Evolutionary conservation across 2,113 vertebrate species (phyloP).

Genomic region (Nycticryphes semicollaris): DNA sequence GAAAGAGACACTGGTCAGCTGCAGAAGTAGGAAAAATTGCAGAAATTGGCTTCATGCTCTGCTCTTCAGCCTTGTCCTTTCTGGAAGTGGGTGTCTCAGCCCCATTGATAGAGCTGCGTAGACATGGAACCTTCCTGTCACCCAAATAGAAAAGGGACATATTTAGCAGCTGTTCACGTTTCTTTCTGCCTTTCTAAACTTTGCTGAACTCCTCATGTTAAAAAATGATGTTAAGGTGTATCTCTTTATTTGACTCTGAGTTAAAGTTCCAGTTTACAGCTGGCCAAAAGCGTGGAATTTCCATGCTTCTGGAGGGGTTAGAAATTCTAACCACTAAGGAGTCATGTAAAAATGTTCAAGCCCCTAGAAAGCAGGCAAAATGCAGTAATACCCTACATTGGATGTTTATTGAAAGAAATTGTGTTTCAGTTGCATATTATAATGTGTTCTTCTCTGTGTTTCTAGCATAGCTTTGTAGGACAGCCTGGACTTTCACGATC

Average conservation of each 20-base stretch:
- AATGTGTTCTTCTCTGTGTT: neutral
- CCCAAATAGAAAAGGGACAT: neutral
- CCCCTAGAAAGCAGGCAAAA: neutral
- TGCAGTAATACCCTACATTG: rapidly evolving
- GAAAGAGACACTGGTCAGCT: neutral
- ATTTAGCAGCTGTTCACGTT: neutral
- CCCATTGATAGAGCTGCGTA: neutral
- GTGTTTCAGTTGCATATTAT: rapidly evolving
- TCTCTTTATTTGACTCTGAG: neutral
- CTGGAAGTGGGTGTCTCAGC: neutral
- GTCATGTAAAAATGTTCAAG: neutral
- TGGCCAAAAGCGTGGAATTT: rapidly evolving
- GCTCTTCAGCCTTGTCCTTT: neutral
- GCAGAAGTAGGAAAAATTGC: neutral
- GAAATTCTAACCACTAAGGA: rapidly evolving
- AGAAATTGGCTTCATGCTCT: neutral
- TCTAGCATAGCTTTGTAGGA: conserved; percentile 87
- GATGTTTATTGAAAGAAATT: neutral
- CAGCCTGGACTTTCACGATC: conserved; percentile 87
- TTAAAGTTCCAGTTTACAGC: neutral
- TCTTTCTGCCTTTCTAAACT: neutral
- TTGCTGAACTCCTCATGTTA: neutral
- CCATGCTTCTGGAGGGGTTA: rapidly evolving
- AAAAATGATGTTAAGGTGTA: neutral
- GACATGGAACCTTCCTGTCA: neutral